A percentile compares a stretch with the other conserved stretches of the same genome.
phyloP scores from a whole-genome alignment of 2,888 invertebrate genomes.

The Eupithecia vulgata region DNA sequence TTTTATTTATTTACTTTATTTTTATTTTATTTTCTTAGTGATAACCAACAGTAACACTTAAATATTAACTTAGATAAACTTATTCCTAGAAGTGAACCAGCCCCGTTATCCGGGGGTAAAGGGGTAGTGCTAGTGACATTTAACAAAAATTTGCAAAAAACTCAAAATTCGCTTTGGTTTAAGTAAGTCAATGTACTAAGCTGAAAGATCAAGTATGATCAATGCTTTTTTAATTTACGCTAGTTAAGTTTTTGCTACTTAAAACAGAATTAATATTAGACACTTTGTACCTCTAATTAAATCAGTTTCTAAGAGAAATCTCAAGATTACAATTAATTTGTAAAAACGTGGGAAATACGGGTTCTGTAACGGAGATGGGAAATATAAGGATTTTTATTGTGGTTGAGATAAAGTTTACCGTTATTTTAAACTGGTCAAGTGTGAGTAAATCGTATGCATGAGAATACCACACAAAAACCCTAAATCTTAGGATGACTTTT shows the following conservation, averaged over 20 bases:
- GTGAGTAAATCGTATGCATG: background rate
- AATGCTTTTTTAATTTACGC: background rate
- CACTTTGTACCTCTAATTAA: conserved; percentile 5
- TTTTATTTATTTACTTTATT: too few relatives aligned
- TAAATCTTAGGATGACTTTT: background rate
- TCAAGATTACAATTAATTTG: conserved; percentile 15
- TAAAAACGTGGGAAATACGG: conserved; percentile 24
- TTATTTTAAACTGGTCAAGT: conserved; percentile 7
- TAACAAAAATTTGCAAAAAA: too few relatives aligned
- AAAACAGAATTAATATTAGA: background rate
- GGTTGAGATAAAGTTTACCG: conserved; percentile 11
- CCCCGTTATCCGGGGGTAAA: too few relatives aligned
- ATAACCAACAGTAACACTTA: too few relatives aligned
- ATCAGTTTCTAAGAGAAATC: conserved; percentile 30
- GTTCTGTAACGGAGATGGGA: conserved; percentile 25
- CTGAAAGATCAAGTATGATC: background rate
- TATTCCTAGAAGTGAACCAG: too few relatives aligned
- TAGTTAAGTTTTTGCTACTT: conserved; percentile 5
- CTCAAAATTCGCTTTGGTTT: background rate
- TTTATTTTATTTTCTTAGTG: too few relatives aligned
- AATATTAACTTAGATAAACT: too few relatives aligned
- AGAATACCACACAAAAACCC: background rate
- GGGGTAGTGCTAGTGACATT: too few relatives aligned
- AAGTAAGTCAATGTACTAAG: background rate
- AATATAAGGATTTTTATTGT: conserved; percentile 20